A percentile compares a stretch with the other conserved stretches of the same genome.
phyloP scores from a whole-genome alignment of 2,797 vertebrate genomes.

The Momotus momota region DNA sequence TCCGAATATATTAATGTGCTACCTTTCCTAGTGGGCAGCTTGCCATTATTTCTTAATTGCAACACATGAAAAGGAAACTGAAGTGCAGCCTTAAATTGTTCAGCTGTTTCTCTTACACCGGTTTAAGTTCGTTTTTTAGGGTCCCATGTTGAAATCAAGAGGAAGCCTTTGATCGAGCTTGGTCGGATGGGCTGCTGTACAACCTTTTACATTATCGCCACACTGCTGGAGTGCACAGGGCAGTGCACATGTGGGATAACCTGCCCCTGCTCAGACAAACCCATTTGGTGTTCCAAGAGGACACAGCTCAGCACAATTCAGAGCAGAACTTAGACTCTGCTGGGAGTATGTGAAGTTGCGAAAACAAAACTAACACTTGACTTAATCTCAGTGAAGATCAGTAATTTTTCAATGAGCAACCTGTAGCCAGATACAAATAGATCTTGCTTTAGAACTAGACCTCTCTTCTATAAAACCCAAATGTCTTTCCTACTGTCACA shows the following conservation, averaged over 20 bases:
- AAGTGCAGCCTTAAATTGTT: not conserved
- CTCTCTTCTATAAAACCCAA: not conserved
- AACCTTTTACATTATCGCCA: rapidly evolving
- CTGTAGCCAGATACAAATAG: not conserved
- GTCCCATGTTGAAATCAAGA: not conserved
- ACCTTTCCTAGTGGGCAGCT: conserved; percentile 22
- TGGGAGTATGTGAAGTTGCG: not conserved
- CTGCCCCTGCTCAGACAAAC: not conserved
- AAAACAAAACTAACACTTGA: not conserved
- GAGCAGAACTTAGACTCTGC: not conserved
- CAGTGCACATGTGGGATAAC: rapidly evolving
- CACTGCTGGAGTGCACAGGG: rapidly evolving
- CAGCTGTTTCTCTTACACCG: not conserved
- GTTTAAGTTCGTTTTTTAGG: not conserved
- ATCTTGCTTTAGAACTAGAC: not conserved
- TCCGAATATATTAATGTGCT: not conserved
- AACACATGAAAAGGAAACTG: not conserved
- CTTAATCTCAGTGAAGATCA: not conserved
- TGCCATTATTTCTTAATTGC: conserved; percentile 20
- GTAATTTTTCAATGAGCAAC: not conserved
- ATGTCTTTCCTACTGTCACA: not conserved
- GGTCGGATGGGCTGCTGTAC: rapidly evolving
- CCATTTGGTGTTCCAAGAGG: rapidly evolving
- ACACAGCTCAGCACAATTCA: not conserved
- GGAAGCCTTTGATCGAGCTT: not conserved